A percentile compares a stretch with the other conserved stretches of the same genome.
Conservation (phyloP, 2,888 invertebrate genomes). For the Megaustenia siamemsis region DNA sequence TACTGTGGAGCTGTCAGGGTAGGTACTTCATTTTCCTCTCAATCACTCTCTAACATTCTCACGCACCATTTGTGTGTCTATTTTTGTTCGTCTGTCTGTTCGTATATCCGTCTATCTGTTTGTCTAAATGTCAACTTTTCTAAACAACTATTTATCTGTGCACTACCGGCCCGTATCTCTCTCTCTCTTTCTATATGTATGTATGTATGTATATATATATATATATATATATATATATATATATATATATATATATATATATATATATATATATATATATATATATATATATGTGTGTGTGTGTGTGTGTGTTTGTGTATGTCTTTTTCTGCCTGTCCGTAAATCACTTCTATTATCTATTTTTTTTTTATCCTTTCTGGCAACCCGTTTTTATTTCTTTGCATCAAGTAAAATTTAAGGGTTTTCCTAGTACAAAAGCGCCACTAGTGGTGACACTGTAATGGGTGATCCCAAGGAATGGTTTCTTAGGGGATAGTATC, state of each 20-base stretch:
- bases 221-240: background rate
- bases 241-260: too few species aligned
- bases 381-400: background rate
- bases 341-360: background rate
- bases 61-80: background rate
- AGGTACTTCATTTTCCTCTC: background rate
- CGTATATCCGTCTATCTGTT: background rate
- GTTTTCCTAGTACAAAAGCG: too few species aligned
- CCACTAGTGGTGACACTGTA: too few species aligned
- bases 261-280: background rate
- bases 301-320: background rate
- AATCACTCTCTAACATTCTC: background rate
- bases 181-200: background rate
- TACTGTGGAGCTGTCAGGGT: constrained; percentile 54
- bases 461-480: too few species aligned
- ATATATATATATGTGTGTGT: background rate
- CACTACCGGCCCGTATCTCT: background rate
- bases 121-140: background rate
- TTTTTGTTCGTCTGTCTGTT: background rate
- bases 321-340: background rate
- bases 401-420: too few species aligned
- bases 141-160: background rate
- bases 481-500: too few species aligned
- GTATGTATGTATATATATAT: background rate
- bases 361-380: background rate